A percentile compares a stretch with the other conserved stretches of the same genome.
Evolutionary conservation across 2,113 vertebrate species (phyloP).

Genomic region (Tauraco erythrolophus): DNA sequence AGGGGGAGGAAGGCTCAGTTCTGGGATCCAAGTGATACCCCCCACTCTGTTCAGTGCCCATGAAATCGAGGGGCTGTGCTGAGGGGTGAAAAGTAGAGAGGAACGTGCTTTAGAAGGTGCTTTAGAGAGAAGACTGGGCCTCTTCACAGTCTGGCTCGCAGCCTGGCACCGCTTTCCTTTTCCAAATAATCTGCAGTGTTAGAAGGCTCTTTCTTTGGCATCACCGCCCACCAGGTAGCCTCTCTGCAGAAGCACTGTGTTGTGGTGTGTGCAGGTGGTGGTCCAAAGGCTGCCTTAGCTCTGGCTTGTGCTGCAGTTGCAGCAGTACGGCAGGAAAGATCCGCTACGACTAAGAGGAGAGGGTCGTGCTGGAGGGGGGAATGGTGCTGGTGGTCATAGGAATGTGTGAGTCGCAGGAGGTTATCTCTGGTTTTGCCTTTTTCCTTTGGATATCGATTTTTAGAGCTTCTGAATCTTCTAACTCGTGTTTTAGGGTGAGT

Average conservation of each 20-base stretch:
- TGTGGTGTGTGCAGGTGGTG: not conserved
- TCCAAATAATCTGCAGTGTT: not conserved
- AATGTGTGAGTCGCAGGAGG: rapidly evolving
- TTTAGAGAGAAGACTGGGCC: not conserved
- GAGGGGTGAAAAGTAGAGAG: not conserved
- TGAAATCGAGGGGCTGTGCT: not conserved
- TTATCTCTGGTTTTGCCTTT: rapidly evolving
- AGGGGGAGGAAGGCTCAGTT: not conserved
- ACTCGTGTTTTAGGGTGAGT: not conserved
- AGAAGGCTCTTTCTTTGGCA: constrained; percentile 11
- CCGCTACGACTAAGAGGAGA: rapidly evolving
- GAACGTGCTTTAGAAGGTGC: not conserved
- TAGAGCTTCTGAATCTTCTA: not conserved
- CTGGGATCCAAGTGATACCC: not conserved
- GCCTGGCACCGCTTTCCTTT: not conserved
- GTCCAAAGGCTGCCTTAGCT: not conserved
- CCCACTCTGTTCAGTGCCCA: rapidly evolving
- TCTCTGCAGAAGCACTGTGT: not conserved
- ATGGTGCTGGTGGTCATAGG: not conserved
- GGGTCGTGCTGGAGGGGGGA: not conserved
- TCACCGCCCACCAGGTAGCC: not conserved
- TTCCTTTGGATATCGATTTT: not conserved
- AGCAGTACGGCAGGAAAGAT: not conserved
- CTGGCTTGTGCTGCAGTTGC: not conserved
- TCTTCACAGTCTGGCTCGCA: not conserved